phyloP scores from a whole-genome alignment of 2,797 vertebrate genomes.

The Acipenser oxyrinchus region DNA sequence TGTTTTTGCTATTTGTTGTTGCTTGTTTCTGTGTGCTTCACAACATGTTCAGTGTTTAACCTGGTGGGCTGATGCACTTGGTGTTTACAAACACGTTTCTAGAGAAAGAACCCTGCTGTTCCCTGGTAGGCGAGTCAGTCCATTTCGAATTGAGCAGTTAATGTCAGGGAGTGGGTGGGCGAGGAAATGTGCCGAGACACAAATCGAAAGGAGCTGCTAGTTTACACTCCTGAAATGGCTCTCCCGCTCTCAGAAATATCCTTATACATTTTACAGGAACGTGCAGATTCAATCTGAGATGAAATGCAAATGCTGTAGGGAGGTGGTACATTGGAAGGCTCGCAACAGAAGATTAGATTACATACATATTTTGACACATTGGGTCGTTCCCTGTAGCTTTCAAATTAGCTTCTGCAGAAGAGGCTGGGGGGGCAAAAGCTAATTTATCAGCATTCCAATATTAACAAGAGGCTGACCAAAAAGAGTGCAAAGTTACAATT shows the following conservation, averaged over 20 bases:
- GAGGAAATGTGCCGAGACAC: background rate
- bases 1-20: too few species aligned
- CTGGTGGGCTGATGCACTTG: too few species aligned
- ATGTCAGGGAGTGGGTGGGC: background rate
- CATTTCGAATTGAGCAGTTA: too few species aligned
- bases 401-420: conserved; percentile 66
- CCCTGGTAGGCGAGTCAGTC: too few species aligned
- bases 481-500: background rate
- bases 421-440: conserved; percentile 41
- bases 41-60: too few species aligned
- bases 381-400: conserved; percentile 62
- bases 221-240: conserved; percentile 28
- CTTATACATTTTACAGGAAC: conserved; percentile 33
- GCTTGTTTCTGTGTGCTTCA: too few species aligned
- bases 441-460: conserved; percentile 48
- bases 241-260: conserved; percentile 12
- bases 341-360: conserved; percentile 62
- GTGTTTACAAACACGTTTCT: too few species aligned
- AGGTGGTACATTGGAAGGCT: conserved; percentile 24
- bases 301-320: conserved; percentile 43
- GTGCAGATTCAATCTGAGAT: conserved; percentile 47
- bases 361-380: conserved; percentile 62
- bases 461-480: background rate
- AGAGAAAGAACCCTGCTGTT: too few species aligned
- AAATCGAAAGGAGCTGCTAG: background rate